These are phyloP conservation scores for Furnarius figulus DNA, from an alignment of 2,113 vertebrate genomes.

Conservation along the genomic window DNA sequence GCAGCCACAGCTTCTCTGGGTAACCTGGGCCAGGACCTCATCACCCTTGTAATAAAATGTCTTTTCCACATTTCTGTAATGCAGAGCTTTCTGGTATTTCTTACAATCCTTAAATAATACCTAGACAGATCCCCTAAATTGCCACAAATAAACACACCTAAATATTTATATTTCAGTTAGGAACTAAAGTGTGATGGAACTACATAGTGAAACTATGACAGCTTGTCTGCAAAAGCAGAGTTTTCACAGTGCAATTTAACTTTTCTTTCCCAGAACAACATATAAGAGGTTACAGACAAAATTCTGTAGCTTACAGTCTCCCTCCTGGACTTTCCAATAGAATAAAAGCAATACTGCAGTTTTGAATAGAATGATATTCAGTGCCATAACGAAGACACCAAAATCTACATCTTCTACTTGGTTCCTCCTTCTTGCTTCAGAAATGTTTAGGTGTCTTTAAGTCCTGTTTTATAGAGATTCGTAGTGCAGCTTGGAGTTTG, in stretches of 20 bases:
- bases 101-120: background rate
- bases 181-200: background rate
- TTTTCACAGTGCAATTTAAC: background rate
- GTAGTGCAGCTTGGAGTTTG: background rate
- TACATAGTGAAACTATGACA: background rate
- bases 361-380: background rate
- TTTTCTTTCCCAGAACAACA: background rate
- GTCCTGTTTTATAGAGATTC: background rate
- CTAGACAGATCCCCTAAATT: background rate
- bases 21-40: fast-evolving
- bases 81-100: background rate
- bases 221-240: background rate
- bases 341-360: background rate
- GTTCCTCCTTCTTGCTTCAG: background rate
- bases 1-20: background rate
- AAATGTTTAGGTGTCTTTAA: background rate
- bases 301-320: background rate
- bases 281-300: background rate
- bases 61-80: background rate
- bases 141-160: background rate
- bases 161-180: background rate
- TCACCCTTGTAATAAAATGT: background rate
- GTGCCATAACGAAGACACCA: background rate
- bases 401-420: background rate
- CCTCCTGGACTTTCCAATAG: background rate